Evolutionary conservation across 2,113 vertebrate species (phyloP), one percentile per base, ranked within the genome.

Genomic region (Gymnorhina tibicen): DNA sequence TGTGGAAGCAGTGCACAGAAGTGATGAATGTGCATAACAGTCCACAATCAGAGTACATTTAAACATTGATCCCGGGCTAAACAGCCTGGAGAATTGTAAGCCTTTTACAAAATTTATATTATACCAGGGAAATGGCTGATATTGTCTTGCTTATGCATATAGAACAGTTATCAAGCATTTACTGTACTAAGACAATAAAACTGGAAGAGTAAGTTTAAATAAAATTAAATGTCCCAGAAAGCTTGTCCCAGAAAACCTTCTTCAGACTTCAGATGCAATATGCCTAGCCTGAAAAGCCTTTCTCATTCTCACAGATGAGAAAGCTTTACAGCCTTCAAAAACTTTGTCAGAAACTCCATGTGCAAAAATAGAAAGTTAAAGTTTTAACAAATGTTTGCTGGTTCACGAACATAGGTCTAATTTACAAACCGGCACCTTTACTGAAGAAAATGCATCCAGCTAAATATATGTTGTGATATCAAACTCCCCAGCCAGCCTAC

Each of bases 201-300:
- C 56, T 86, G 69, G 52, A 86, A 80, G 59, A 77, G 50, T 47
- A 86, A 35, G 32, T 73, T 85, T 70, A 84, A 92, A 59, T 68
- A 33, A 88, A 86, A 84, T 19, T 13, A 84, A 95, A 84, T 53
- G 90, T 78, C 66, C 88, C 86, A 92, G 80, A 91, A 89, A 92
- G 16, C 44, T 86, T 64, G 83, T 82, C 83, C 91, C 91, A 96
- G 93, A 95, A 96, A 97, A 93, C 6, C 33, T 75, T 22, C 39
- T 52, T 86, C 60, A 66, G 58, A 91, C 17, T 82, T 83, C 6
- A 88, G 50, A 86, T 60, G 77, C 69, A 91, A 63, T 70, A 75
- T 85, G 52, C 39, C 37, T 64, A 89, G 68, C 37, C 59, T 93
- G 70, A 78, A 85, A 89, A 96, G 64, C n/a, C n/a, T n/a, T n/a